Base-by-base conservation (phyloP, 2,888 invertebrate genomes). In the Heteromyza rotundicornis region DNA sequence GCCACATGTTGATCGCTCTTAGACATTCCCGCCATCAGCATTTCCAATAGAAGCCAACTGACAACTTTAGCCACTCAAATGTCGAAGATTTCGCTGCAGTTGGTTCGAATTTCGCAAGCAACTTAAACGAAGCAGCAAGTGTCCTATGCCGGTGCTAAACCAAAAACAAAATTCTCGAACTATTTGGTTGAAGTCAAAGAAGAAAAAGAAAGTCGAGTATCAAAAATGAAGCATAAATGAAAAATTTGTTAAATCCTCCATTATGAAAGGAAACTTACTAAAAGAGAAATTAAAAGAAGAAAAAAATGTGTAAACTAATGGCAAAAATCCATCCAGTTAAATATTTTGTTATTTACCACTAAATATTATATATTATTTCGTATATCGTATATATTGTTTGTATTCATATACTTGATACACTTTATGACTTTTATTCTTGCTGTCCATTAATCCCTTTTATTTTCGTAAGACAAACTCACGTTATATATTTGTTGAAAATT, bases 141-240 rank as follows among this genome's bases (percentile, higher is more conserved):
- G 77, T 82, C 80, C 82, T 81, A 81, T 72, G 72, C 76, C 71
- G 80, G 80, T 82, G 80, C 80, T 81, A 80, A 74, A 75, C 76
- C 75, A 75, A 66, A 68, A 68, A 67, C 62, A 55, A 63, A 56
- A 64, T 75, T 75, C 71, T 68, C 71, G 60, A 64, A 10, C n/a
- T 40, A 10, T 40, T 40, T 40, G 14, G 40, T 57, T 64, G 65
- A 60, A 52, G 59, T 57, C 56, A 60, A 19, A n/a, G n/a, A 57
- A 66, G 60, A 65, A 64, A 62, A 51, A n/a, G n/a, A n/a, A n/a
- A n/a, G n/a, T n/a, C n/a, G n/a, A 40, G 44, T 60, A 24, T 61
- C 55, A 60, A 58, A 52, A 53, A 62, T 66, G 44, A 40, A 60
- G 53, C 17, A 54, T 17, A 27, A 27, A 51, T 35, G 22, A 58